Conservation (phyloP, 2,113 vertebrate genomes). For the Grammomys surdaster region DNA sequence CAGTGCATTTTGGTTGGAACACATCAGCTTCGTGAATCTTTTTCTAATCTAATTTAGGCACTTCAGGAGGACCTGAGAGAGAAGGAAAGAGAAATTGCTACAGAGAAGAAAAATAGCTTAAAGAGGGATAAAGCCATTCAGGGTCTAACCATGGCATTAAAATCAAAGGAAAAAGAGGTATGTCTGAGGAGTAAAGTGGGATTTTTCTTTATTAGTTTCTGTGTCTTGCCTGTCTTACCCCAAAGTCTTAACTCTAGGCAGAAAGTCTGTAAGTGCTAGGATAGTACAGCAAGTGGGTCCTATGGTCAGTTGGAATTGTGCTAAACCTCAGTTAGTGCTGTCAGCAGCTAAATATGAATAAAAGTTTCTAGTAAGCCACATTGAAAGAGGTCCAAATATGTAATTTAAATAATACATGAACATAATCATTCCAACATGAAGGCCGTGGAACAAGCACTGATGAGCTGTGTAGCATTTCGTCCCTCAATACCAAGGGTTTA, state of each 20-base stretch:
- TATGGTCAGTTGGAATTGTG: not conserved
- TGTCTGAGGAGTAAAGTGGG: constrained; percentile 33
- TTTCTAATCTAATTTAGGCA: constrained; percentile 88
- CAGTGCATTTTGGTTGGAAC: constrained; percentile 81
- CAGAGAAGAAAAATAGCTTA: constrained; percentile 94
- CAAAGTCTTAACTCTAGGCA: constrained; percentile 44
- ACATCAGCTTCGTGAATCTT: constrained; percentile 84
- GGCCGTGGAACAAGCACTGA: not conserved
- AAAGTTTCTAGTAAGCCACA: not conserved
- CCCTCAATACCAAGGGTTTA: not conserved
- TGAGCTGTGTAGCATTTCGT: not conserved
- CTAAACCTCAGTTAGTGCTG: not conserved
- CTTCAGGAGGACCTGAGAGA: constrained; percentile 91
- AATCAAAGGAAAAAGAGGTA: constrained; percentile 96
- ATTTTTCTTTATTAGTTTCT: constrained; percentile 66
- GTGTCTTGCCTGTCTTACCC: constrained; percentile 39
- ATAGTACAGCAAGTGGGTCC: not conserved
- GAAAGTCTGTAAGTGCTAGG: constrained; percentile 12
- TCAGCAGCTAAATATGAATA: not conserved
- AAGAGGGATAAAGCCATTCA: constrained; percentile 99
- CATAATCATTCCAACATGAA: not conserved
- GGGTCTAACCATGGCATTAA: constrained; percentile 93
- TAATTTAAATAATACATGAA: not conserved
- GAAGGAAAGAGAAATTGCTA: constrained; percentile 90
- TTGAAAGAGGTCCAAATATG: constrained; percentile 27